Conservation (phyloP, 1,140 invertebrate genomes). For the Polypedilum vanderplanki region DNA sequence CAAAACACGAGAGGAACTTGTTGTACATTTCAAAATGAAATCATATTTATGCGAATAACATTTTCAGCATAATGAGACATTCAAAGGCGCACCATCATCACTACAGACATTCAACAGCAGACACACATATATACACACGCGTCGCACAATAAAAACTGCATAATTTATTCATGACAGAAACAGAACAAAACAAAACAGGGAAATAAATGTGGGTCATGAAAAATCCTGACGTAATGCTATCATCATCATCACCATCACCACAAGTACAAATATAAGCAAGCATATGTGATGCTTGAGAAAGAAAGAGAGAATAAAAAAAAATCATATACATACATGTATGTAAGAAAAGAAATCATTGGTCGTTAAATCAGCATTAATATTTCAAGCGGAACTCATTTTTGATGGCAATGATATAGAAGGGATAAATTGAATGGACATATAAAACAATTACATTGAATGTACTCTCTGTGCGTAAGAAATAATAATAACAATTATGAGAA, state of each 20-base stretch:
- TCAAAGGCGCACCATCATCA: not conserved
- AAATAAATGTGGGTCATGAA: not conserved
- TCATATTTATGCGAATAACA: not conserved
- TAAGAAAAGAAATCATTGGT: not conserved
- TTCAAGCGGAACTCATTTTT: conserved; percentile 3
- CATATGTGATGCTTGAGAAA: not conserved
- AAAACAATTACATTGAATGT: conserved; percentile 2
- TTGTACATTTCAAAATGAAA: no score
- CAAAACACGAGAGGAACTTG: no score
- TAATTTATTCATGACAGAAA: conserved; percentile 4
- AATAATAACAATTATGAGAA: not conserved
- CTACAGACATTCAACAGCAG: not conserved
- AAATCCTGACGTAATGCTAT: not conserved
- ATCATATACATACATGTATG: not conserved
- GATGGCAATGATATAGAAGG: not conserved
- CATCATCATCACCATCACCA: conserved; percentile 10
- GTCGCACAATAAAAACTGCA: conserved; percentile 17
- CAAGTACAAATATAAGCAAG: no score
- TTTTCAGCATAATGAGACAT: conserved; percentile 18
- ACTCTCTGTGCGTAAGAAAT: not conserved
- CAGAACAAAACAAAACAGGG: not conserved
- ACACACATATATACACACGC: not conserved
- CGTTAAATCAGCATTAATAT: conserved; percentile 19
- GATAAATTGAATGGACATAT: conserved; percentile 2
- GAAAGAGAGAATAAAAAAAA: not conserved